Percentiles rank a stretch among this genome's conserved stretches.
Evolutionary conservation across 2,888 invertebrate genomes (phyloP).

Genomic region (Trisateles emortualis): DNA sequence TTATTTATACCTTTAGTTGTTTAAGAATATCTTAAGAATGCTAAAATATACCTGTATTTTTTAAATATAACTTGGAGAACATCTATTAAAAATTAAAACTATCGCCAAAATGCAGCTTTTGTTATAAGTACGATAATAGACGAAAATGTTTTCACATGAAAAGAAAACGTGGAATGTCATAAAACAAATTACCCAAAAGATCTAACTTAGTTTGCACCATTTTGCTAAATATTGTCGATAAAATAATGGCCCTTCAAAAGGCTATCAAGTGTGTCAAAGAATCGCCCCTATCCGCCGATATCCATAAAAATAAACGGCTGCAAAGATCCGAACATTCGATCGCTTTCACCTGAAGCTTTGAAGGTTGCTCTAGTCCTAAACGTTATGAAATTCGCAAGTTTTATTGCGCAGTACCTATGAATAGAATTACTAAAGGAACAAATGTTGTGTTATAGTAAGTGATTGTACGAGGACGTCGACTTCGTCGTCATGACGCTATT

Average conservation of each 20-base stretch:
- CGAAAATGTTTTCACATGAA: not conserved
- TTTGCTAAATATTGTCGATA: constrained; percentile 30
- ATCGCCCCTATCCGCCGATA: constrained; percentile 29
- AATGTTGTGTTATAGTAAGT: too few species aligned
- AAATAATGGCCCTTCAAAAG: constrained; percentile 29
- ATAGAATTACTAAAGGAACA: too few species aligned
- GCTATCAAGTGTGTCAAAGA: constrained; percentile 33
- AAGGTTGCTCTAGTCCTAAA: constrained; percentile 10
- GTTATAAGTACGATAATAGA: too few species aligned
- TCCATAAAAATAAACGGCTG: constrained; percentile 50
- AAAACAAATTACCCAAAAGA: constrained; percentile 10
- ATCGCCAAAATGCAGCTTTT: too few species aligned
- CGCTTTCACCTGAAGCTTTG: constrained; percentile 40
- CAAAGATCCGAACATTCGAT: constrained; percentile 22
- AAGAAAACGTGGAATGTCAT: not conserved
- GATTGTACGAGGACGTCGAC: too few species aligned
- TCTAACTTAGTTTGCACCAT: constrained; percentile 18
- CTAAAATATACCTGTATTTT: too few species aligned
- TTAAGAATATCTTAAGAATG: too few species aligned
- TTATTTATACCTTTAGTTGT: too few species aligned
- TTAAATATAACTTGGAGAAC: too few species aligned
- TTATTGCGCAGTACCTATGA: too few species aligned
- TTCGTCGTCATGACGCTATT: too few species aligned
- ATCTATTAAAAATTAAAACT: too few species aligned
- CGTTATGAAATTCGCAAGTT: not conserved